Evolutionary conservation across 2,113 vertebrate genomes (phyloP).

Genomic region (Morphnarchus princeps): DNA sequence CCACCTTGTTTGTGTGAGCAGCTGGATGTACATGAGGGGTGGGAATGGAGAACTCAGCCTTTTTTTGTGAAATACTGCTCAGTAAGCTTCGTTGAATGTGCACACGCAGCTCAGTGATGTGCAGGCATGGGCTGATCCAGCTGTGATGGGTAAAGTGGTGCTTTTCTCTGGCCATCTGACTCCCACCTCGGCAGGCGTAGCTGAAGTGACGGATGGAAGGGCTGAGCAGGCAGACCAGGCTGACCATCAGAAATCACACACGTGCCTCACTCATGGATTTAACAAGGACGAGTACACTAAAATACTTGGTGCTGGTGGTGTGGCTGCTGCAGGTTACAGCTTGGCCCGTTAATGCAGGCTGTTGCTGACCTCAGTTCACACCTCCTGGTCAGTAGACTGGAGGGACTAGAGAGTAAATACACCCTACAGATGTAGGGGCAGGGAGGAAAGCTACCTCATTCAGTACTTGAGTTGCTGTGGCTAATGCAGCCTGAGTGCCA

Average conservation of each 20-base stretch:
- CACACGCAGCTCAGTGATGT: neutral
- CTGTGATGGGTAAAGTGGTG: neutral
- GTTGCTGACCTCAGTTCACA: neutral
- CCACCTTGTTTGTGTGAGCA: neutral
- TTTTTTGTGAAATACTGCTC: neutral
- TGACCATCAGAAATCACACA: neutral
- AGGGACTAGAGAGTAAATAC: neutral
- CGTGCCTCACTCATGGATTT: neutral
- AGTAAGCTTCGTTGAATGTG: neutral
- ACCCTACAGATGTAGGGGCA: neutral
- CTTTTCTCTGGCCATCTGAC: neutral
- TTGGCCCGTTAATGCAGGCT: fast-evolving
- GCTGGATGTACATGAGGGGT: neutral
- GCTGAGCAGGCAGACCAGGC: neutral
- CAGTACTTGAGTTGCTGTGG: neutral
- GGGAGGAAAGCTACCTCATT: neutral
- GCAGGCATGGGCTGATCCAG: neutral
- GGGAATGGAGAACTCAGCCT: neutral
- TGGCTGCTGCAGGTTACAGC: neutral
- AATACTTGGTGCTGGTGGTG: neutral
- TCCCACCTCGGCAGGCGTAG: neutral
- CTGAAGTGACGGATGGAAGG: neutral
- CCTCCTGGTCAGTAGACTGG: neutral
- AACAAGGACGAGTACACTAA: fast-evolving
- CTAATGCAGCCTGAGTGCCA: neutral